A percentile compares a stretch with the other conserved stretches of the same genome.
These are phyloP conservation scores for Lasius fuliginosus DNA, from an alignment of 2,888 invertebrate species.

Conservation along the genomic window DNA sequence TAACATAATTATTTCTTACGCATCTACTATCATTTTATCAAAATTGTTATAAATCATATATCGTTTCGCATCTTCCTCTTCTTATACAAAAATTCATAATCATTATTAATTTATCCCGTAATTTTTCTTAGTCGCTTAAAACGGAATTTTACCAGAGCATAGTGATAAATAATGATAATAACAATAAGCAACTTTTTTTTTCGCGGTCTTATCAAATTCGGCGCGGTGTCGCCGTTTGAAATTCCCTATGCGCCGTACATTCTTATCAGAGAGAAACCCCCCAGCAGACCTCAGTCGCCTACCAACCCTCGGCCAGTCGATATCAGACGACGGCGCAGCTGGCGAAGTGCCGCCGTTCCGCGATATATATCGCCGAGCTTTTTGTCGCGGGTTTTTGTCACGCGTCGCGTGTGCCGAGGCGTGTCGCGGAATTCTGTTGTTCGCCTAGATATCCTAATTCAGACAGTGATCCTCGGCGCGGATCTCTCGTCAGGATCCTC, in stretches of 20 bases:
- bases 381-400: background rate
- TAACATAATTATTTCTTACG: background rate
- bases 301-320: conserved; percentile 82
- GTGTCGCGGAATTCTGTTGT: background rate
- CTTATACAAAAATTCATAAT: background rate
- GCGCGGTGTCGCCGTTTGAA: conserved; percentile 41
- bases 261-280: conserved; percentile 68
- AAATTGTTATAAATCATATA: background rate
- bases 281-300: conserved; percentile 49
- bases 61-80: background rate
- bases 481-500: background rate
- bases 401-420: background rate
- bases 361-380: background rate
- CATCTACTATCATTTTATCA: background rate
- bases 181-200: conserved; percentile 2
- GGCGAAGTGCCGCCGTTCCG: conserved; percentile 32
- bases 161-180: background rate
- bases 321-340: conserved; percentile 77
- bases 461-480: background rate
- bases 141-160: background rate
- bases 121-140: background rate
- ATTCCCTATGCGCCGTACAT: conserved; percentile 66
- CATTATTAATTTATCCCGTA: background rate
- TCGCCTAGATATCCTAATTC: background rate
- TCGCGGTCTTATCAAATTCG: background rate